Evolutionary conservation across 2,797 vertebrate species (phyloP), one percentile per base, ranked within the genome.

Genomic region (Euthynnus affinis): DNA sequence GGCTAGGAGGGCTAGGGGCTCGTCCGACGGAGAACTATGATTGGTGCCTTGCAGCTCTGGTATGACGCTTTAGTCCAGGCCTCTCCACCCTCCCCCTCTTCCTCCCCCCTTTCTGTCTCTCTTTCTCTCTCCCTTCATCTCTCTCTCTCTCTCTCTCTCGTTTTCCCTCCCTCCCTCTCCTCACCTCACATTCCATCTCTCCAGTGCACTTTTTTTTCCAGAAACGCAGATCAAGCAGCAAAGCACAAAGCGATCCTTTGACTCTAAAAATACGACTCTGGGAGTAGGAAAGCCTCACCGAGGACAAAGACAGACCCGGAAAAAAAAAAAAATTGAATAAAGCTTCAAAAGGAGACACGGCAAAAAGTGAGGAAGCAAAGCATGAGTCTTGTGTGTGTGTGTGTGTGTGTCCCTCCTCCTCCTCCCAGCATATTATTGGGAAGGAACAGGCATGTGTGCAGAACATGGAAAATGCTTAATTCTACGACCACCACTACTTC

Each of bases 211-310:
- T 91, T 89, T 90, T 89, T 88, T 65, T 53, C 86, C 91, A 90
- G 87, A 90, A 90, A 88, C 74, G 4, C 84, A 88, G 87, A 91
- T 92, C 81, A 90, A 86, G 89, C 84, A 93, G 84, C 87, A 90
- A 92, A 88, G 89, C 85, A 93, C 91, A 93, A 93, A 93, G 88
- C 86, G 13, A 87, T 92, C 91, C 90, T 93, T 93, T 93, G 89
- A 93, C 88, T 91, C 92, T 92, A 90, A 90, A 93, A 93, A 92
- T 92, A 93, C 37, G 9, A 86, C 75, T 84, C 55, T 18, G 0
- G 63, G 86, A 88, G 78, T 61, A 89, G 88, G 87, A 88, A 87
- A 89, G 78, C 86, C 81, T 86, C 63, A 53, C 22, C 5, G 59
- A 85, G 71, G 82, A 93, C 86, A 92, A 91, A 92, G 89, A 86